phyloP scores from a whole-genome alignment of 2,797 vertebrate species.

The Danio aesculapii region DNA sequence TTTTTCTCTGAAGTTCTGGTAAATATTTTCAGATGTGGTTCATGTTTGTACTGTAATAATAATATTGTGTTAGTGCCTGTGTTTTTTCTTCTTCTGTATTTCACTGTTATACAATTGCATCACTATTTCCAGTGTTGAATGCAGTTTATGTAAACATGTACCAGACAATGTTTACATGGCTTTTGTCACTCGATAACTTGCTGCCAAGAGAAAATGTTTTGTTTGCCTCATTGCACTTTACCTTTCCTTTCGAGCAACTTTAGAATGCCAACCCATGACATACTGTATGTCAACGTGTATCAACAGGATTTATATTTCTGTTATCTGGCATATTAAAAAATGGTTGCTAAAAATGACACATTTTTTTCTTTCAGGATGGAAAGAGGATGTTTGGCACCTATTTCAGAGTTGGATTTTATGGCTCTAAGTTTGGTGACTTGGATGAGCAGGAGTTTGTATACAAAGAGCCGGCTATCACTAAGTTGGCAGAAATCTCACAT shows the following conservation, averaged over 20 bases:
- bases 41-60: background rate
- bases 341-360: background rate
- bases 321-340: background rate
- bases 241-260: conserved; percentile 1
- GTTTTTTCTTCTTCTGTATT: background rate
- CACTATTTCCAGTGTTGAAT: background rate
- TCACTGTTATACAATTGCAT: background rate
- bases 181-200: conserved; percentile 39
- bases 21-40: background rate
- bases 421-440: conserved; percentile 94
- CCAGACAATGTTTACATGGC: conserved; percentile 31
- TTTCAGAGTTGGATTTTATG: conserved; percentile 97
- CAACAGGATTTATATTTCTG: background rate
- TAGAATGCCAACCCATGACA: background rate
- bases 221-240: conserved; percentile 19
- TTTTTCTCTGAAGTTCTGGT: background rate
- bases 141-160: conserved; percentile 36
- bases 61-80: conserved; percentile 8
- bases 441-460: conserved; percentile 99
- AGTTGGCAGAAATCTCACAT: conserved; percentile 97
- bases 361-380: conserved; percentile 81
- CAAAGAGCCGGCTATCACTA: conserved; percentile 98
- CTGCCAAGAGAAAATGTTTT: conserved; percentile 32
- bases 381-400: conserved; percentile 99
- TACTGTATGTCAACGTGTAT: background rate